Evolutionary conservation across 2,113 vertebrate species (phyloP).

Genomic region (Hemiscyllium ocellatum): DNA sequence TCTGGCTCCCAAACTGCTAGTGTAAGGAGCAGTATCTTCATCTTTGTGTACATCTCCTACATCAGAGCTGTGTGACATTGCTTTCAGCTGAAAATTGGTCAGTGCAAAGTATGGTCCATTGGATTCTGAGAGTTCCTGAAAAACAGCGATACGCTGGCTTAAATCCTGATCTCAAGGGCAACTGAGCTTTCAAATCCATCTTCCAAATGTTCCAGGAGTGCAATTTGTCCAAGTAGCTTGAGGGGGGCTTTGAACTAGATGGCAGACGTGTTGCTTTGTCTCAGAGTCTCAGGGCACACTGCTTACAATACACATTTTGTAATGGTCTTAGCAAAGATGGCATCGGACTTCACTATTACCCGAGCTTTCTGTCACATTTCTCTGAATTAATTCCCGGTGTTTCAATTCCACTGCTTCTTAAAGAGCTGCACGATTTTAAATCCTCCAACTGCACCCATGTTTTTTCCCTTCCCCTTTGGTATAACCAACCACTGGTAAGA

Average conservation of each 20-base stretch:
- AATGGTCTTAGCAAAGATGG: background rate
- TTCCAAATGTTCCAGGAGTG: too few relatives aligned
- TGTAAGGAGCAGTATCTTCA: too few relatives aligned
- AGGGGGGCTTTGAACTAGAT: background rate
- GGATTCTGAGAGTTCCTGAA: too few relatives aligned
- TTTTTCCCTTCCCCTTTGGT: background rate
- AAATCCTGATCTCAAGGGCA: too few relatives aligned
- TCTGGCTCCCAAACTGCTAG: too few relatives aligned
- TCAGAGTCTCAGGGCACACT: background rate
- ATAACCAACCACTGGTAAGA: background rate
- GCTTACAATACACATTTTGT: background rate
- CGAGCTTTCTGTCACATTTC: background rate
- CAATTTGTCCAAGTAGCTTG: too few relatives aligned
- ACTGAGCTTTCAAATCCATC: too few relatives aligned
- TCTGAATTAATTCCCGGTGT: background rate
- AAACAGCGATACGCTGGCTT: too few relatives aligned
- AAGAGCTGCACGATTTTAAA: background rate
- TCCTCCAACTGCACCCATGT: background rate
- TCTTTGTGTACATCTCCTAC: too few relatives aligned
- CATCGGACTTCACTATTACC: background rate
- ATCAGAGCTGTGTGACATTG: too few relatives aligned
- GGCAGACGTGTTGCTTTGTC: background rate
- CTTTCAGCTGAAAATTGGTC: too few relatives aligned
- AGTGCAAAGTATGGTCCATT: too few relatives aligned
- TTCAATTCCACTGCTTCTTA: background rate